phyloP scores from a whole-genome alignment of 2,113 vertebrate genomes.

The Protomyctophum bolini region DNA sequence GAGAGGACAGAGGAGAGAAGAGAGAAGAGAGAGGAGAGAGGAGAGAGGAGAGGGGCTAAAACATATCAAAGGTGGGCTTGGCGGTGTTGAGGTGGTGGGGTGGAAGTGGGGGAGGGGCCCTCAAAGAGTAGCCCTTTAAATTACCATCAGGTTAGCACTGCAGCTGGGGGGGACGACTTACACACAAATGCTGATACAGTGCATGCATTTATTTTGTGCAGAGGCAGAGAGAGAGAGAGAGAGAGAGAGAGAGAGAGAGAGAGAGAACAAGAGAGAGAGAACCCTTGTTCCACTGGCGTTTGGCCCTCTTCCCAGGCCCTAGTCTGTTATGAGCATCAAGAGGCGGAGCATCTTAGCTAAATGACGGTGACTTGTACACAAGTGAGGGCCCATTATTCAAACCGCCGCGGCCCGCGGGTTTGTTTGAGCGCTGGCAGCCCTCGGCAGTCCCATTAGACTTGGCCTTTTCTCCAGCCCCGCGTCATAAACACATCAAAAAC shows the following conservation, averaged over 20 bases:
- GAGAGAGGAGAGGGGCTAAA: not conserved
- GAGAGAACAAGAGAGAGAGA: not conserved
- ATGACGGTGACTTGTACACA: constrained; percentile 46
- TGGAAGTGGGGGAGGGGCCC: too few species aligned
- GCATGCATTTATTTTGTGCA: not conserved
- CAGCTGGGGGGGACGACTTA: constrained; percentile 19
- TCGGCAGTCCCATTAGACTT: constrained; percentile 53
- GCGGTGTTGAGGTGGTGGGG: not conserved
- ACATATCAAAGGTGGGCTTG: constrained; percentile 27
- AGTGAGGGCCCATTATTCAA: constrained; percentile 46
- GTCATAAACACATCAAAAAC: constrained; percentile 69
- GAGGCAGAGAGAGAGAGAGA: not conserved
- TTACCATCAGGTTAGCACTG: constrained; percentile 27
- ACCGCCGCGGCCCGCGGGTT: constrained; percentile 25
- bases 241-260: not conserved
- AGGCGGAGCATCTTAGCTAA: constrained; percentile 51
- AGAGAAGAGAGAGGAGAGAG: constrained; percentile 5
- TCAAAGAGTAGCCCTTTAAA: constrained; percentile 5
- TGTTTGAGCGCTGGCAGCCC: constrained; percentile 56
- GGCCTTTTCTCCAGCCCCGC: constrained; percentile 53
- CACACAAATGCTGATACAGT: constrained; percentile 18
- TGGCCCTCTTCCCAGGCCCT: constrained; percentile 41
- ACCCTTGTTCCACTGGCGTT: constrained; percentile 29
- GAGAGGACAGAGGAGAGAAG: not conserved
- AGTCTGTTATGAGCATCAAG: constrained; percentile 38